phyloP scores from a whole-genome alignment of 2,888 invertebrate species.

The Oegoconia quadripuncta region DNA sequence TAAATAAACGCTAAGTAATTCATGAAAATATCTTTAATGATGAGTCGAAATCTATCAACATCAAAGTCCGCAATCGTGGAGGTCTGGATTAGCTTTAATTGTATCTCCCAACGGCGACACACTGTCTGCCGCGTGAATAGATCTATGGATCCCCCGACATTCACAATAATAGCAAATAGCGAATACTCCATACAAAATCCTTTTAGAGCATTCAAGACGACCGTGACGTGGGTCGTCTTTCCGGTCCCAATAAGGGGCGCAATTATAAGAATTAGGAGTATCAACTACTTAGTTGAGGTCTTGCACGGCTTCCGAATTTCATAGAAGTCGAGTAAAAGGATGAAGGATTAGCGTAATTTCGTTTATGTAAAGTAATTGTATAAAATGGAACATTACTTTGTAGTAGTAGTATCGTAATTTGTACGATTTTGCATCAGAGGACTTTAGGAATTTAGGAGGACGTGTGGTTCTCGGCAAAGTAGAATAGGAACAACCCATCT shows the following conservation, averaged over 20 bases:
- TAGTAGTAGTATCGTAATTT: background rate
- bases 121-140: conserved; percentile 55
- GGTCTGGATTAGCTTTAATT: conserved; percentile 18
- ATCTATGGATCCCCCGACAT: no score
- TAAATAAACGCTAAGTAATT: no score
- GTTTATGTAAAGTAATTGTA: conserved; percentile 37
- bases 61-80: no score
- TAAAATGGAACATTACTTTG: conserved; percentile 21
- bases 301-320: conserved; percentile 68
- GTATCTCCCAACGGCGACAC: conserved; percentile 46
- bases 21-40: no score
- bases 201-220: conserved; percentile 62
- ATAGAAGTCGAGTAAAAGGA: conserved; percentile 58
- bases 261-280: conserved; percentile 65
- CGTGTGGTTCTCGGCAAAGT: no score
- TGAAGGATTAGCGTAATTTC: conserved; percentile 60
- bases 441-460: no score
- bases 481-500: no score
- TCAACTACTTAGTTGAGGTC: no score
- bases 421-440: background rate
- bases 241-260: conserved; percentile 68
- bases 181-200: conserved; percentile 64
- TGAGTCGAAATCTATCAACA: no score
- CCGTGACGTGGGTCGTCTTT: conserved; percentile 68
- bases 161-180: conserved; percentile 26